Evolutionary conservation across 2,113 vertebrate genomes (phyloP).

Genomic region (Nymphicus hollandicus): DNA sequence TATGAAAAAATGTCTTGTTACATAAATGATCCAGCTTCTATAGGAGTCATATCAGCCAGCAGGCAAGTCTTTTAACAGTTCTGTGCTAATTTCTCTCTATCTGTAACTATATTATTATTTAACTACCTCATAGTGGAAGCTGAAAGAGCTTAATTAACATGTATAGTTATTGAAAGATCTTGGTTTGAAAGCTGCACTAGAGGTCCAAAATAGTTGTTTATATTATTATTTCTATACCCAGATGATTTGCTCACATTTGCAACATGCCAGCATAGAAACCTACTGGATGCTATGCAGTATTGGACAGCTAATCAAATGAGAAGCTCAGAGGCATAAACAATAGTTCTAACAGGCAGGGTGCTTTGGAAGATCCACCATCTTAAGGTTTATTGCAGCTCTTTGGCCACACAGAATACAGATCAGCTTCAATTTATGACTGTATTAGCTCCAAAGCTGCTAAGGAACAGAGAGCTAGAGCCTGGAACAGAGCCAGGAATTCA

Average conservation of each 20-base stretch:
- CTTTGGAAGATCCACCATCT: neutral
- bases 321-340: neutral
- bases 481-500: neutral
- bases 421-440: constrained; percentile 8
- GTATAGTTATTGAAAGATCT: constrained; percentile 5
- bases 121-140: neutral
- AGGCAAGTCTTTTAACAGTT: neutral
- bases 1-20: neutral
- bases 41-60: neutral
- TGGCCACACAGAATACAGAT: neutral
- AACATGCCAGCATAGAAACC: neutral
- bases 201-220: neutral
- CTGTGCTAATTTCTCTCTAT: neutral
- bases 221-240: neutral
- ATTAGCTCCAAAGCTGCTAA: neutral
- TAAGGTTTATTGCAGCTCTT: neutral
- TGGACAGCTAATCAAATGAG: neutral
- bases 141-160: constrained; percentile 29
- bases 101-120: neutral
- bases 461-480: neutral
- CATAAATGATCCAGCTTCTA: neutral
- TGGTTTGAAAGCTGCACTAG: neutral
- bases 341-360: neutral
- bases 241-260: neutral
- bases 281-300: neutral